Base-by-base conservation (phyloP, 2,888 invertebrate species). In the Cinara cedri region DNA sequence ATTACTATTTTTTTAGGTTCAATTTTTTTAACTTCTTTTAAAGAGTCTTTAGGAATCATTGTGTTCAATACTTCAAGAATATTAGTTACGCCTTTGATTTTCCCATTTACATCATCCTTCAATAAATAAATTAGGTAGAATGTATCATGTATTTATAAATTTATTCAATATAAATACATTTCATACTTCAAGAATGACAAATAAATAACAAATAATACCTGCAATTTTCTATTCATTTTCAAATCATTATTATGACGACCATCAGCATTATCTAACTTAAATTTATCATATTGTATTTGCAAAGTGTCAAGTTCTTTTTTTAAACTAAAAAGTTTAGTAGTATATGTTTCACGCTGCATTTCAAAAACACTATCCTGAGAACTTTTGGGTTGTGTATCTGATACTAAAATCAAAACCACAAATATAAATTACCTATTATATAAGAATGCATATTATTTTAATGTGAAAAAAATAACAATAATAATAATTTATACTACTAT, bases 1-100 rank as follows among this genome's bases (percentile, higher is more conserved):
- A 75, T 65, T 78, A 78, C 78, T 70, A 51, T 2, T 78, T 78
- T 62, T 16, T 70, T 57, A 2, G 60, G 24, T 70, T 78, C 78
- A 13, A 62, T 42, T 78, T 60, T 70, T 60, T 78, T 70, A 21
- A 26, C 21, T 46, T 78, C 78, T 60, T 78, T 78, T 24, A 70
- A 42, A 42, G 42, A 16, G 10, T 78, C 68, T 78, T 3, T 83
- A 84, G 1, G 63, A 84, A 95, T 93, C 84, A 95, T 92, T 51
- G 92, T 92, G 81, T 92, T 92, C 84, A 95, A 88, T 92, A 94
- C 94, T 85, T 94, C 94, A 84, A 95, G 93, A 26, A 95, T 94
- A 86, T 93, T 93, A 86, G 91, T 91, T 85, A 94, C 93, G 0
- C 94, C 93, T 87, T 92, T 92, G 87, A 92, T 87, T 87, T 92